Conservation (phyloP, 37 sponge, comb jelly and placozoan species). For the Oopsacas minuta region DNA sequence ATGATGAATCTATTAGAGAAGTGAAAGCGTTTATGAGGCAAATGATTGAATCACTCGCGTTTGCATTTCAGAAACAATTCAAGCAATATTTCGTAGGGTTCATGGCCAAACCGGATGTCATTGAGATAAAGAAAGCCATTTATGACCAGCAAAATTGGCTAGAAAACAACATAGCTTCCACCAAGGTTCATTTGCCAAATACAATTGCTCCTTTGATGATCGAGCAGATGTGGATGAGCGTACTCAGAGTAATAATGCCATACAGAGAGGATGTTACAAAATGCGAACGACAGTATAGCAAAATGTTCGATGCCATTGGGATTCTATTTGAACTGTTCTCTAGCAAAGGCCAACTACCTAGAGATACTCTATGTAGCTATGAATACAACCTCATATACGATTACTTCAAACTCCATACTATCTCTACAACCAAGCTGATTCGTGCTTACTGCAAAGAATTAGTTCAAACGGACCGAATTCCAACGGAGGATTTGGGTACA, state of each 20-base stretch:
- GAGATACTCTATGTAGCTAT: neutral
- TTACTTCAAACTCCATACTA: neutral
- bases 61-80: neutral
- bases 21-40: neutral
- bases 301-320: neutral
- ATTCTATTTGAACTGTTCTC: neutral
- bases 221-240: neutral
- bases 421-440: neutral
- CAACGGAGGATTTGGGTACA: neutral
- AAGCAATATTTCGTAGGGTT: constrained; percentile 14
- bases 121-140: neutral
- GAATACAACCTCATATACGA: neutral
- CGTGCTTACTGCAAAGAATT: neutral
- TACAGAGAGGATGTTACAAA: neutral
- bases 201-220: neutral
- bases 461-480: neutral
- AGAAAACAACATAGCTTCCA: neutral
- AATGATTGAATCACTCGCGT: neutral
- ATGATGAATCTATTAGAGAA: neutral
- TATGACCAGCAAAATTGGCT: constrained; percentile 3
- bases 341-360: neutral
- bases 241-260: neutral
- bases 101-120: constrained; percentile 11
- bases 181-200: neutral
- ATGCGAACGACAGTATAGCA: neutral